Base-by-base conservation (phyloP, 2,888 invertebrate species). In the Rhagium mordax region DNA sequence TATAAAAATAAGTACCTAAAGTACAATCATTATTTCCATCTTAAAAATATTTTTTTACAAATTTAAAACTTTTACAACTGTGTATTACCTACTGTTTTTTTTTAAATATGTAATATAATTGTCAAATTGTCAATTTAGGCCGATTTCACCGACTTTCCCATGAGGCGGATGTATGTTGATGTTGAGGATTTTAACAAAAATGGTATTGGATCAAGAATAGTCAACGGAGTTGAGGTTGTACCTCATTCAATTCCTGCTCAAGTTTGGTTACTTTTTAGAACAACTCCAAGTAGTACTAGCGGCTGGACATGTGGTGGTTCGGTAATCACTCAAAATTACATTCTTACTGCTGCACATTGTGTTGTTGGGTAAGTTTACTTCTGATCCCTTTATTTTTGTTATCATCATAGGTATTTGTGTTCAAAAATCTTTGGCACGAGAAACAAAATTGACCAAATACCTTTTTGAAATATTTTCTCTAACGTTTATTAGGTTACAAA, bases 331-430 rank as follows among this genome's bases (percentile, higher is more conserved):
- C 2, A 3, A 7, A 61, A 7, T 8, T 61, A 24, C 47, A 15
- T 61, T 6, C 61, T 61, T 21, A 61, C 61, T 18, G 61, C 61
- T 21, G 61, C 61, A 6, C 61, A 61, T 47, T 61, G 61, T 15
- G 24, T 61, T 15, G 47, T n/a, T 21, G 61, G 61, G 61, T 61
- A 48, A 61, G 61, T 48, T 18, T 51, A 18, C 20, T 18, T 6
- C 41, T n/a, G 3, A 24, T 4, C 6, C 3, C 6, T 24, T 24
- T n/a, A 4, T 24, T 24, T 24, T 4, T 24, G 6, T 24, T 24
- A 24, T 24, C 24, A 4, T 4, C 24, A 3, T 24, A 24, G 24
- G 6, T 24, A 24, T 24, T 4, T 3, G 24, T 24, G 6, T 4
- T 4, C 24, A n/a, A n/a, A n/a, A n/a, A n/a, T n/a, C n/a, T n/a